Evolutionary conservation across 2,888 invertebrate genomes (phyloP), one percentile per base, ranked within the genome.

Genomic region (Euproctis similis): DNA sequence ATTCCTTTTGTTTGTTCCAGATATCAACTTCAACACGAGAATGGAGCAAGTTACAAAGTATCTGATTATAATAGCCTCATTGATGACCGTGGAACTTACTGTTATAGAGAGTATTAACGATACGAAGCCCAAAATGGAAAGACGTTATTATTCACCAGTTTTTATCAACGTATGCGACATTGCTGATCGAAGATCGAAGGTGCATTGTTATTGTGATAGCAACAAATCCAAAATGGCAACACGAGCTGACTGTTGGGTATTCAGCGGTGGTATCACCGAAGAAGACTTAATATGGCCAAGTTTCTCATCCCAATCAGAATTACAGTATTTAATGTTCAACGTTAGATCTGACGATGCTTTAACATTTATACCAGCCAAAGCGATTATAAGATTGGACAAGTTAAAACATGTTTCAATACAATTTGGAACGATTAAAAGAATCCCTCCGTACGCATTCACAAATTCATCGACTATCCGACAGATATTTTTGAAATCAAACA

Each of bases 231-330:
- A 80, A 56, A 60, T 72, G 52, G 91, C 91, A 0, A 88, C 89
- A 2, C 88, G 88, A 45, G 92, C 91, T 2, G 92, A 91, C 52
- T 94, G 94, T 54, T 89, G 90, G 88, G 87, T 94, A 8, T 90
- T 92, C 61, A 66, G 73, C 10, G 84, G 80, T 3, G 80, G 78
- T 7, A 84, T 91, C 39, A 85, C 88, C 1, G 86, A 87, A 46
- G 90, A 90, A 35, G 90, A 92, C 52, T 86, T 88, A 2, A 86
- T 91, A 32, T 94, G 94, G 93, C 87, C 87, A 3, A 86, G 89
- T 46, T 92, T 93, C 68, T 85, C 87, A 17, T 90, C 90, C 7
- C 93, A 93, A 65, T 87, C 88, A 4, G 87, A 89, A 49, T 67
- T 93, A 47, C 86, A 88, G 40, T 88, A 90, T 53, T 77, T 93